Percentiles rank a stretch among this genome's conserved stretches.
phyloP scores from a whole-genome alignment of 2,888 invertebrate species.

The Branchellion lobata region DNA sequence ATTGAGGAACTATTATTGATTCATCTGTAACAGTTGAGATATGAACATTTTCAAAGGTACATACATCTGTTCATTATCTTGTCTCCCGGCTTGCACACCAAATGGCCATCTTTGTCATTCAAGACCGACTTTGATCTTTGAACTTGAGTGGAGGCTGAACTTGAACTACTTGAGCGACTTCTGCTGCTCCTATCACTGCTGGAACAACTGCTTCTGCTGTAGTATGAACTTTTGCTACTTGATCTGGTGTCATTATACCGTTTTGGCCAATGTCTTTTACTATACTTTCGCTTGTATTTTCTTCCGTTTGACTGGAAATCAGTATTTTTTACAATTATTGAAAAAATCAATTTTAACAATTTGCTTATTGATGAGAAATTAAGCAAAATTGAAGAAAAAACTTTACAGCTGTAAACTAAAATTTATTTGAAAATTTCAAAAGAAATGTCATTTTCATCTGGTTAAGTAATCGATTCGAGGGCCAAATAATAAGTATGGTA shows the following conservation, averaged over 20 bases:
- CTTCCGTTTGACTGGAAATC: constrained; percentile 14
- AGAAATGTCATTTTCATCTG: no score
- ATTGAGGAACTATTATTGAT: no score
- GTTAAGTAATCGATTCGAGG: no score
- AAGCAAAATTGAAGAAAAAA: no score
- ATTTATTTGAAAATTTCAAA: no score
- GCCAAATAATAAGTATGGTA: no score
- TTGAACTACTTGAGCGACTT: not conserved
- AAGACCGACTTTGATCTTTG: constrained; percentile 58
- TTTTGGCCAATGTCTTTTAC: constrained; percentile 4
- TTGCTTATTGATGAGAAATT: no score
- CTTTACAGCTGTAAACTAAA: constrained; percentile 3
- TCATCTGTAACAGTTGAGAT: no score
- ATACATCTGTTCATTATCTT: constrained; percentile 87
- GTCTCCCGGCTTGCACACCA: constrained; percentile 98
- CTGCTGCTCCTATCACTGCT: not conserved
- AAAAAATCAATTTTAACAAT: no score
- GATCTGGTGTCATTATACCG: not conserved
- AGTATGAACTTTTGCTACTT: not conserved
- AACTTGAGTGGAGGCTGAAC: not conserved
- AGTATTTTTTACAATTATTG: no score
- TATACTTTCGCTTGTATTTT: not conserved
- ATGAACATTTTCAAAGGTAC: constrained; percentile 30
- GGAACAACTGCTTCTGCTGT: not conserved
- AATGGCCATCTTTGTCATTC: constrained; percentile 98